Evolutionary conservation across 2,888 invertebrate genomes (phyloP).

Genomic region (Actias luna): DNA sequence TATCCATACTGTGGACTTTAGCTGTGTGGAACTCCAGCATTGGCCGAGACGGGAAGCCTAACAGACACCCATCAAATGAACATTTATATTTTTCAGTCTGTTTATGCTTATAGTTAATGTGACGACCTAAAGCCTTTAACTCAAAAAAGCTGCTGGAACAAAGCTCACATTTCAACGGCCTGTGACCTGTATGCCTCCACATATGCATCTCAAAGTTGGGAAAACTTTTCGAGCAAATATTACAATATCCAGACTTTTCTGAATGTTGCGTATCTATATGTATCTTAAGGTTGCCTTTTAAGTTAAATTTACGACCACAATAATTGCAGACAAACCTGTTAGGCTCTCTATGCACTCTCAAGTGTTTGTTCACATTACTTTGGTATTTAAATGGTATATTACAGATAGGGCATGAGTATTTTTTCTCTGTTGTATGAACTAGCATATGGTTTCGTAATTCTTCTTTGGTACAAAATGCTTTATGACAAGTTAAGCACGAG

Average conservation of each 20-base stretch:
- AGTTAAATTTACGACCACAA: slow-evolving; percentile 65
- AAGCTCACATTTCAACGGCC: slow-evolving; percentile 63
- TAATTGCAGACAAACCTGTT: slow-evolving; percentile 61
- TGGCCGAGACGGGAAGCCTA: slow-evolving; percentile 58
- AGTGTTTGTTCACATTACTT: slow-evolving; percentile 75
- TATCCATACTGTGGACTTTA: slow-evolving; percentile 58
- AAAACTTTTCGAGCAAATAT: slow-evolving; percentile 72
- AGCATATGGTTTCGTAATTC: slow-evolving; percentile 55
- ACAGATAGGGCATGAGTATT: slow-evolving; percentile 62
- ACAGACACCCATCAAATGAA: slow-evolving; percentile 48
- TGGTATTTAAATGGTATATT: slow-evolving; percentile 73
- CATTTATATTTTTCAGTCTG: slow-evolving; percentile 61
- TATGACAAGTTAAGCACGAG: slow-evolving; percentile 54
- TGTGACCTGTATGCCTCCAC: slow-evolving; percentile 78
- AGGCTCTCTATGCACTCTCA: slow-evolving; percentile 56
- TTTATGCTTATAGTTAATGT: slow-evolving; percentile 64
- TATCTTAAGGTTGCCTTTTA: slow-evolving; percentile 74
- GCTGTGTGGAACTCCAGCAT: slow-evolving; percentile 65
- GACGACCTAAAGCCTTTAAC: slow-evolving; percentile 58
- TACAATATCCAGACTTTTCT: slow-evolving; percentile 77
- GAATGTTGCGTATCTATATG: slow-evolving; percentile 79
- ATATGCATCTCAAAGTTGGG: slow-evolving; percentile 79
- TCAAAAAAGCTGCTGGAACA: slow-evolving; percentile 62
- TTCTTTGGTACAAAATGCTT: slow-evolving; percentile 60
- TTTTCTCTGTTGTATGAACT: slow-evolving; percentile 58